Evolutionary conservation across 2,113 vertebrate species (phyloP).

Genomic region (Onychostoma macrolepis): DNA sequence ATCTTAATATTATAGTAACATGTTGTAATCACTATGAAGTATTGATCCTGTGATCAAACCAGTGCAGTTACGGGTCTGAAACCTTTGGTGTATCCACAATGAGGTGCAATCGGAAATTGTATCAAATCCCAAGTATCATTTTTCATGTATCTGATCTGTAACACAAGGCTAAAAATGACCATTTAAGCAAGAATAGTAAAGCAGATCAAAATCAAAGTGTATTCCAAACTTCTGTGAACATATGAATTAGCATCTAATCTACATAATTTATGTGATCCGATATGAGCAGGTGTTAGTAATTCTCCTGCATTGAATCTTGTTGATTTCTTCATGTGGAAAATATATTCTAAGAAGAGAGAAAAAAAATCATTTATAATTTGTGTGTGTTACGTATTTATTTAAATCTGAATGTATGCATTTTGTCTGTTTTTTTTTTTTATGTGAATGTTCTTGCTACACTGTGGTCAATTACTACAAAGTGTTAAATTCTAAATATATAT

Average conservation of each 20-base stretch:
- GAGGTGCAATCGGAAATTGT: not conserved
- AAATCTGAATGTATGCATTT: slow-evolving; percentile 54
- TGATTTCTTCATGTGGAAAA: not conserved
- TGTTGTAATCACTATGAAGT: not conserved
- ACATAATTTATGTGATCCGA: not conserved
- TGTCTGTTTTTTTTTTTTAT: slow-evolving; percentile 71
- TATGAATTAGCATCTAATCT: not conserved
- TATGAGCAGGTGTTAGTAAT: not conserved
- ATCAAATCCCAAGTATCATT: not conserved
- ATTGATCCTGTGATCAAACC: not conserved
- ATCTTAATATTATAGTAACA: not conserved
- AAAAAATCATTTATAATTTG: slow-evolving; percentile 62
- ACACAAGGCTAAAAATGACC: not conserved
- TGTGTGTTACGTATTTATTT: slow-evolving; percentile 63
- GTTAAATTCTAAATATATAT: slow-evolving; percentile 72
- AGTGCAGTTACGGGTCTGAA: not conserved
- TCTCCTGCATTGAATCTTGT: not conserved
- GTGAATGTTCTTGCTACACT: slow-evolving; percentile 72
- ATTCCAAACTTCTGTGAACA: not conserved
- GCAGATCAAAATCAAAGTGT: not conserved
- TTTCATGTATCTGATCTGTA: not conserved
- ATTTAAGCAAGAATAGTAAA: not conserved
- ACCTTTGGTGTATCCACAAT: not conserved
- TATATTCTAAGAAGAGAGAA: slow-evolving; percentile 42
- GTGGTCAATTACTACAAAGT: slow-evolving; percentile 66